phyloP scores from a whole-genome alignment of 2,797 vertebrate species.

The Diplodus sargus region DNA sequence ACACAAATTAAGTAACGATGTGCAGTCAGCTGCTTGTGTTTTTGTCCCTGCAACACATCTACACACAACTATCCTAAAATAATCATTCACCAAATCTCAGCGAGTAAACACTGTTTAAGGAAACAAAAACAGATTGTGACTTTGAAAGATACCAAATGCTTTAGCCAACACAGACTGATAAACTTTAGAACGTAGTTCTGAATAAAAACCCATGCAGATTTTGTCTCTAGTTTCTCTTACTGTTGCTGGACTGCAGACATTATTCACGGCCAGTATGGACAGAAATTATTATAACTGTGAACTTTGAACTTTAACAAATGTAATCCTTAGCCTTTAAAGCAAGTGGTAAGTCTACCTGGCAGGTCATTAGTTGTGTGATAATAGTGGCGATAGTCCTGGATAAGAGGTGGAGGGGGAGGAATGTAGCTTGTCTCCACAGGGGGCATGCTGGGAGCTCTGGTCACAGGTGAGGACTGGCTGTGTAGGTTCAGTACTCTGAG shows the following conservation, averaged over 20 bases:
- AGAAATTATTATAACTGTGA: not conserved
- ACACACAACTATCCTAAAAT: not conserved
- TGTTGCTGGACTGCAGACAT: not conserved
- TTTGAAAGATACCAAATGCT: not conserved
- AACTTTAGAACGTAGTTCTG: no score
- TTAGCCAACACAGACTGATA: not conserved
- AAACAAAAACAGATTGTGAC: not conserved
- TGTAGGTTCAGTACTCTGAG: slow-evolving; percentile 90
- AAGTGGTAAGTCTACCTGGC: slow-evolving; percentile 69
- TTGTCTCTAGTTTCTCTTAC: not conserved
- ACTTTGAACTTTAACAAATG: not conserved
- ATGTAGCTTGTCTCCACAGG: slow-evolving; percentile 96
- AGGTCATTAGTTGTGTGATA: slow-evolving; percentile 95
- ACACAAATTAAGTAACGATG: not conserved
- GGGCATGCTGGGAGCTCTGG: slow-evolving; percentile 95
- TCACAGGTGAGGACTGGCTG: slow-evolving; percentile 93
- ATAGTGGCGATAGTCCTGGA: slow-evolving; percentile 98
- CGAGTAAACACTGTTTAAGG: not conserved
- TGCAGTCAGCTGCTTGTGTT: not conserved
- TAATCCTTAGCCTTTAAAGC: not conserved
- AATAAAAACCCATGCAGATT: not conserved
- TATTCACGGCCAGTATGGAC: not conserved
- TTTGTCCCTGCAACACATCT: not conserved
- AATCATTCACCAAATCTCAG: not conserved
- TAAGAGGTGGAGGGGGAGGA: slow-evolving; percentile 92